A percentile compares a stretch with the other conserved stretches of the same genome.
Evolutionary conservation across 1,140 invertebrate species (phyloP).

Genomic region (Tribolium castaneum): DNA sequence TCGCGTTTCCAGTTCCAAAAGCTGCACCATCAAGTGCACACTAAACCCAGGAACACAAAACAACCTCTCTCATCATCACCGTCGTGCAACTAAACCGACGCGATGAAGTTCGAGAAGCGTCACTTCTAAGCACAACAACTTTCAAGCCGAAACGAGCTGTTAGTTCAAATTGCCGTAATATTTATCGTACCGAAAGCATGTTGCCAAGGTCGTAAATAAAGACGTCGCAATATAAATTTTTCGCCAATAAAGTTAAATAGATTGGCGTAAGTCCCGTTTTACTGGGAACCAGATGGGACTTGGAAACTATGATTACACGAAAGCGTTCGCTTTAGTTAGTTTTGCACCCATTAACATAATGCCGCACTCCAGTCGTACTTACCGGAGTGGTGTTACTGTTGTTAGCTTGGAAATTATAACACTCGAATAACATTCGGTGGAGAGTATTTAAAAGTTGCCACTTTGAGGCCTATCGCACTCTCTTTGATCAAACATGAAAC

Average conservation of each 20-base stretch:
- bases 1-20: not conserved
- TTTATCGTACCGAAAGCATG: constrained; percentile 3
- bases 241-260: constrained; percentile 11
- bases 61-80: not conserved
- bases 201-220: constrained; percentile 15
- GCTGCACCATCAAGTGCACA: not conserved
- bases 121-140: not conserved
- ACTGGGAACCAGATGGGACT: constrained; percentile 16
- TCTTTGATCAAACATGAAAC: not conserved
- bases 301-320: constrained; percentile 30
- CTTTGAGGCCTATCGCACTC: not conserved
- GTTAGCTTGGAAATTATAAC: constrained; percentile 15
- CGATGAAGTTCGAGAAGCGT: not conserved
- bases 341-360: constrained; percentile 27
- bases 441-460: constrained; percentile 14
- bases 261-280: constrained; percentile 16
- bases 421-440: not conserved
- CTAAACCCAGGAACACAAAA: not conserved
- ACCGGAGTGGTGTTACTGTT: not conserved
- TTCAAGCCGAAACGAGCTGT: not conserved
- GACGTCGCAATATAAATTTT: constrained; percentile 6
- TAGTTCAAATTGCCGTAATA: constrained; percentile 12
- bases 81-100: not conserved
- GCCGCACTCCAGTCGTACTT: constrained; percentile 6
- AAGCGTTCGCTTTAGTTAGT: constrained; percentile 23